Base-by-base conservation (phyloP, 2,113 vertebrate species). In the Prochilodus magdalenae region DNA sequence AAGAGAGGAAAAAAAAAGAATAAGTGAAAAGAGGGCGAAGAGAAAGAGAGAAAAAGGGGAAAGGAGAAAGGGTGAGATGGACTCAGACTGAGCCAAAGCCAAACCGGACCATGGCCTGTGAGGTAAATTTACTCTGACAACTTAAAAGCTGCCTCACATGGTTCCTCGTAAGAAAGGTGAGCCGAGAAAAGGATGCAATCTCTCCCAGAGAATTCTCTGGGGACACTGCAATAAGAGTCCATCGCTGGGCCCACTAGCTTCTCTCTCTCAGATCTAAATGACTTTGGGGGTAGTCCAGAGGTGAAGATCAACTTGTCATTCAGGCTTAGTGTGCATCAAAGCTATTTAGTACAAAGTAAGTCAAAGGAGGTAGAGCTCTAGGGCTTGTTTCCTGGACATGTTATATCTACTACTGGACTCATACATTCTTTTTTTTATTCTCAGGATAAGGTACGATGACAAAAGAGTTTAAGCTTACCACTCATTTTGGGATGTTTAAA, bases 221-320 rank as follows among this genome's bases (percentile, higher is more conserved):
- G 6, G 44, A 20, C 15, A 53, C 47, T 73, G 27, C 26, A 30
- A n/a, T 55, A 73, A 20, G 20, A 33, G 53, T 57, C 26, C 70
- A 73, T 51, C 69, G n/a, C 14, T 73, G 70, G 44, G 22, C 5
- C 22, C 66, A 40, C 29, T 40, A 10, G 1, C 51, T 53, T 33
- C 70, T 73, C 47, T 73, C 15, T 73, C 51, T 4, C 51, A 55
- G 29, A 73, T 73, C 26, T 57, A 73, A 30, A 73, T 73, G 18
- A 33, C 49, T 2, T 73, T 57, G 51, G 47, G 53, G 55, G 16
- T 22, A 73, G 47, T 55, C 49, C 49, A 53, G 18, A 53, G 1
- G 8, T 73, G 26, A 30, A 30, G 49, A 55, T 60, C n/a, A 26
- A 26, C 57, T 60, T 60, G 57, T 60, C 57, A 24, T 60, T 60